Base-by-base conservation (phyloP, 2,113 vertebrate genomes). In the Equus quagga region DNA sequence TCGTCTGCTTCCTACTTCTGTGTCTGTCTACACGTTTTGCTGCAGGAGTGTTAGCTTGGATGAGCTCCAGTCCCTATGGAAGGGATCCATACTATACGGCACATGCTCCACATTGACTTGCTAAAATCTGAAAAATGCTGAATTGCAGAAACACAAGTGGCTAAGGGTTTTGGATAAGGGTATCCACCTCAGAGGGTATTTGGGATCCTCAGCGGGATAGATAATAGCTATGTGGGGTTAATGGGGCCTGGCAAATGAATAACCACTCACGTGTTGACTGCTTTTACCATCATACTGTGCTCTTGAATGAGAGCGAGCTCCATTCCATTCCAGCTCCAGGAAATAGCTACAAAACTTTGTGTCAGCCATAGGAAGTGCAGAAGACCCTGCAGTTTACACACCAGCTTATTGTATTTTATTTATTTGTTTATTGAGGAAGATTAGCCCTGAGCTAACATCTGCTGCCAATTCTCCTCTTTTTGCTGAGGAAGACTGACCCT, bases 1-100 rank as follows among this genome's bases (percentile, higher is more conserved):
- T 19, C 3, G 1, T 17, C 36, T 46, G 64, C 58, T 46, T 62
- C 26, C n/a, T 75, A 3, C n/a, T 60, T 78, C 64, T 62, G 23
- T 60, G 9, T 69, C 87, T 73, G 6, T 92, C 11, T 19, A 10
- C 41, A 65, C 33, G 3, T 69, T 75, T 69, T 54, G 21, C 80
- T 89, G 18, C 6, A 60, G 28, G 28, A 78, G 33, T 19, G 11
- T 62, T 14, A 31, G 54, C 2, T 1, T 0, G 0, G 23, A 64
- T 70, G 67, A 58, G 46, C 54, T 23, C 56, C 2, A 28, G n/a
- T 6, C 23, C 28, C 26, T 18, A 3, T 0, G 54, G 49, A 92
- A 31, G 41, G 8, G 60, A 28, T 78, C 72, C 1, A 7, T 8
- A 2, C 51, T 26, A 1, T 9, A 13, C 7, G 0, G 41, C 26